These are phyloP conservation scores for Sorex fumeus DNA, from an alignment of 2,113 vertebrate species.

Conservation along the genomic window DNA sequence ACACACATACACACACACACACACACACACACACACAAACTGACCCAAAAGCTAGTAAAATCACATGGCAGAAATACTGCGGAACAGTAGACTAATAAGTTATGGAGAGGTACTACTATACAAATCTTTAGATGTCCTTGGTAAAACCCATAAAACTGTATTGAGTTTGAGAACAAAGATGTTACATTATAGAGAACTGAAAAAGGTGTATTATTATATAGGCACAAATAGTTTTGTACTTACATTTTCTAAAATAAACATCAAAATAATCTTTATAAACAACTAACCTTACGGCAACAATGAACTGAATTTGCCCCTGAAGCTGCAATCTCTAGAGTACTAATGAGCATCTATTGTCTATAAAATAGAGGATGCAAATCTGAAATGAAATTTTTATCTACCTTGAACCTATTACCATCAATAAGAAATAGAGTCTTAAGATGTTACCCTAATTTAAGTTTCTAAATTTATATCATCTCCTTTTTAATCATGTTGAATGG, in stretches of 20 bases:
- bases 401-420: not conserved
- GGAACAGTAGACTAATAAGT: not conserved
- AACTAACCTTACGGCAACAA: not conserved
- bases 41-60: constrained; percentile 41
- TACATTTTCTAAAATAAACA: constrained; percentile 10
- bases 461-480: not conserved
- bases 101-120: not conserved
- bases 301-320: not conserved
- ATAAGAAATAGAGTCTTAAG: not conserved
- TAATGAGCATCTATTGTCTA: not conserved
- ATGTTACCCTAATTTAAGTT: constrained; percentile 6
- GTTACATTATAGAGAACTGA: not conserved
- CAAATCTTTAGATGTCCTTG: constrained; percentile 9
- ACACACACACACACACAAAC: too few relatives aligned
- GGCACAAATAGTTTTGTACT: constrained; percentile 13
- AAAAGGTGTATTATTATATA: constrained; percentile 21
- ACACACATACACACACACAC: too few relatives aligned
- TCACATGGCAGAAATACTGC: constrained; percentile 28
- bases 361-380: not conserved
- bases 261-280: not conserved
- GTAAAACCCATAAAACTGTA: constrained; percentile 51
- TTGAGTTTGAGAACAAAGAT: not conserved
- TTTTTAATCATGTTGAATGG: constrained; percentile 55
- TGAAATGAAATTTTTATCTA: not conserved
- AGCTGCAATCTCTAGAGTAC: not conserved